Evolutionary conservation across 2,888 invertebrate genomes (phyloP).

Genomic region (Tetramorium bicarinatum): DNA sequence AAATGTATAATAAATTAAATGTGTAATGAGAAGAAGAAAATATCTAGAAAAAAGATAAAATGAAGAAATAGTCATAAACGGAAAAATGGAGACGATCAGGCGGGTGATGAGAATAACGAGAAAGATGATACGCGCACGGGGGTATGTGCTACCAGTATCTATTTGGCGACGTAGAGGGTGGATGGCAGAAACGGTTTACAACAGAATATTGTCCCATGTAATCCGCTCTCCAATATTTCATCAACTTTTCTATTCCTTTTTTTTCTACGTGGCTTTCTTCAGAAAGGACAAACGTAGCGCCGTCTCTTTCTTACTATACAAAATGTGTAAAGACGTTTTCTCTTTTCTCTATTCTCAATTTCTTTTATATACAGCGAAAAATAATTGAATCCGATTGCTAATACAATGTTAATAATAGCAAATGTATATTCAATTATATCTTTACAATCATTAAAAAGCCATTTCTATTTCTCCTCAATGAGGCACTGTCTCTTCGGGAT

Average conservation of each 20-base stretch:
- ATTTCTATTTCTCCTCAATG: not conserved
- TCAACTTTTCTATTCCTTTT: slow-evolving; percentile 84
- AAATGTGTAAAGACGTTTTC: slow-evolving; percentile 31
- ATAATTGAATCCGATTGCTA: slow-evolving; percentile 39
- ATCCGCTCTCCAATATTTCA: slow-evolving; percentile 86
- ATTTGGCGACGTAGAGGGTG: slow-evolving; percentile 78
- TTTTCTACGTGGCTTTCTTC: slow-evolving; percentile 70
- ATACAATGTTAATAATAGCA: slow-evolving; percentile 20
- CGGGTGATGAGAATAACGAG: slow-evolving; percentile 43
- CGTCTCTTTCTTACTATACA: slow-evolving; percentile 1
- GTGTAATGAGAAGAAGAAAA: not conserved
- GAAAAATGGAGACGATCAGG: slow-evolving; percentile 7
- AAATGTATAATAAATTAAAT: not conserved
- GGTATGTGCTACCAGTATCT: slow-evolving; percentile 75
- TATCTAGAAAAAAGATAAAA: slow-evolving; percentile 10
- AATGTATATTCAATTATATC: not conserved
- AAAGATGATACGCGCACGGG: slow-evolving; percentile 36
- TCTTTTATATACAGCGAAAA: slow-evolving; percentile 41
- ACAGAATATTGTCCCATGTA: slow-evolving; percentile 85
- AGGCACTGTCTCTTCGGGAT: not conserved
- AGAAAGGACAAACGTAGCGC: slow-evolving; percentile 35
- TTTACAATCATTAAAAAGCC: slow-evolving; percentile 15
- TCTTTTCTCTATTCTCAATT: not conserved
- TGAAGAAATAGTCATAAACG: slow-evolving; percentile 28
- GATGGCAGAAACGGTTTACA: slow-evolving; percentile 82